phyloP scores from a whole-genome alignment of 2,113 vertebrate species.

The Laticauda colubrina region DNA sequence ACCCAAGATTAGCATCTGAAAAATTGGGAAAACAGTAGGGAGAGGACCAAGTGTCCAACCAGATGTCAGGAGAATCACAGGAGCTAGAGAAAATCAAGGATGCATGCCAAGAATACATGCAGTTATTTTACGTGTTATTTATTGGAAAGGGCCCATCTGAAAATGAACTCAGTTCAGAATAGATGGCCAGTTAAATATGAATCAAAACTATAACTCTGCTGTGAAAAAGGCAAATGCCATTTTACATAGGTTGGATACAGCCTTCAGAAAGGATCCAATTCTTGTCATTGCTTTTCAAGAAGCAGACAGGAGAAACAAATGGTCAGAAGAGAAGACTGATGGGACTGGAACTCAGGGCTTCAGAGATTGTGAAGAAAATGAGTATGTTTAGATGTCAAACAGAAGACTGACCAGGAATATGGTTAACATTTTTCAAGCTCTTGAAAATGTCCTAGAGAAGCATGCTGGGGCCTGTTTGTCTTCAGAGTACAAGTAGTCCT shows the following conservation, averaged over 20 bases:
- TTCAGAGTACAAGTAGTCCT: background rate
- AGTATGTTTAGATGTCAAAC: background rate
- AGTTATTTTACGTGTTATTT: background rate
- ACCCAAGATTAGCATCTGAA: background rate
- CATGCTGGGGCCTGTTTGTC: background rate
- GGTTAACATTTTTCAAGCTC: background rate
- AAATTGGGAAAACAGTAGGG: background rate
- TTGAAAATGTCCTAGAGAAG: background rate
- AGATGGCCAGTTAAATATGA: background rate
- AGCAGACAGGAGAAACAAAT: background rate
- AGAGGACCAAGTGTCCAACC: background rate
- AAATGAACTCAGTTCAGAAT: background rate
- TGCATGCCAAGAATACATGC: background rate
- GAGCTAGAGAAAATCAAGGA: background rate
- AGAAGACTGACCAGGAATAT: background rate
- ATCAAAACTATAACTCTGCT: background rate
- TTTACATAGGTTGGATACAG: background rate
- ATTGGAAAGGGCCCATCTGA: background rate
- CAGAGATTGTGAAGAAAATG: background rate
- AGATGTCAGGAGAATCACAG: background rate
- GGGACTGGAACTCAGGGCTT: background rate
- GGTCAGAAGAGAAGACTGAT: background rate
- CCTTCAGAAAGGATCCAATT: background rate
- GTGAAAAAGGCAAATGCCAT: background rate
- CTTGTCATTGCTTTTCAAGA: background rate